Base-by-base conservation (phyloP, 2,113 vertebrate genomes). In the Campylomormyrus tamandua region DNA sequence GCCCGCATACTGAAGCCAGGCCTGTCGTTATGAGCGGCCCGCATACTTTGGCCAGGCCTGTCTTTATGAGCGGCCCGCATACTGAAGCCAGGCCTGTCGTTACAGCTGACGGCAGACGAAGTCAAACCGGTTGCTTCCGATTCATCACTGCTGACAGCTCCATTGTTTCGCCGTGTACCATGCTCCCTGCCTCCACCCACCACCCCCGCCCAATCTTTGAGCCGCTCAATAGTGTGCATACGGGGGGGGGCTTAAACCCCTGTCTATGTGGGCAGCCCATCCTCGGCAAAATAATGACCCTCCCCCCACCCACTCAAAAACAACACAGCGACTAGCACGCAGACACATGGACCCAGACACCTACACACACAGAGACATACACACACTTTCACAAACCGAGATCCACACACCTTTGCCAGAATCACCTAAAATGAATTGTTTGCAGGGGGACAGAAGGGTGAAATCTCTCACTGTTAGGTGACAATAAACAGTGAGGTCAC, bases 111-210 rank as follows among this genome's bases (percentile, higher is more conserved):
- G 35, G 19, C 27, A 50, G 58, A 87, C 45, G 3, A n/a, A 90
- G 83, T 74, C 62, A 27, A 74, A 46, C 62, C 10, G 58, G 62
- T 66, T 62, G 83, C 45, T 74, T 35, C 45, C 27, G 48, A 87
- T 87, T 90, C 62, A 90, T 87, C 89, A 87, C 58, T 35, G 8
- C 35, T 80, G 89, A 87, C 89, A 90, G 89, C 11, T 3, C 58
- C 66, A 90, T 77, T 87, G 84, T 77, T 31, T 80, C 42, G 15
- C 58, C 31, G 4, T 17, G 48, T 62, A 80, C 45, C 46, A 35
- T n/a, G 49, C 89, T 35, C 39, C 46, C 66, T 3, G 5, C 42
- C 8, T 10, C 62, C 62, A 1, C 62, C 62, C 62, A 13, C 62
- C 62, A 31, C 62, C 62, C 62, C 62, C 62, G 24, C 58, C 24